A percentile compares a stretch with the other conserved stretches of the same genome.
These are phyloP conservation scores for Streptopelia turtur DNA, from an alignment of 2,797 vertebrate species.

Conservation along the genomic window DNA sequence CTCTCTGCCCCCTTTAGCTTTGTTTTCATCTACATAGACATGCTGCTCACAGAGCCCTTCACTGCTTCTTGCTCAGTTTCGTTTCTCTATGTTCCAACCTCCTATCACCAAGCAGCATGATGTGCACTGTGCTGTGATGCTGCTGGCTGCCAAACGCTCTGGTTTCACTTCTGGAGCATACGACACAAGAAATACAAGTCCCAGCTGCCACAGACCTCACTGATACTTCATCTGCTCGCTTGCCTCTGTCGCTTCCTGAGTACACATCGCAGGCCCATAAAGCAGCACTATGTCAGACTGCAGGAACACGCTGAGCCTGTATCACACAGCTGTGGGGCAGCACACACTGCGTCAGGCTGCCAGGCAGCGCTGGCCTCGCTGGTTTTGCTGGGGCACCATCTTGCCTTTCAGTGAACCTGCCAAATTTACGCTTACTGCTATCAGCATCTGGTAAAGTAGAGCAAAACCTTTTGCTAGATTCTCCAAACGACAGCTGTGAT, in stretches of 20 bases:
- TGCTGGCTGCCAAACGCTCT: background rate
- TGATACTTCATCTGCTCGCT: background rate
- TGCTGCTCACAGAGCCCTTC: background rate
- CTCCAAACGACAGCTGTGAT: background rate
- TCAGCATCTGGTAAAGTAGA: background rate
- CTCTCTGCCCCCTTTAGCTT: background rate
- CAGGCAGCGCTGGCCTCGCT: background rate
- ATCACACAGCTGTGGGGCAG: background rate
- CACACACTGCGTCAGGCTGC: fast-evolving
- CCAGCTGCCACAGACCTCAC: background rate
- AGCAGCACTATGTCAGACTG: background rate
- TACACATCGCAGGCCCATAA: fast-evolving
- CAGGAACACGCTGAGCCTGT: background rate
- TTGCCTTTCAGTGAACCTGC: background rate
- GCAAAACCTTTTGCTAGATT: background rate
- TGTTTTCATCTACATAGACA: fast-evolving
- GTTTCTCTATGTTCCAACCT: background rate
- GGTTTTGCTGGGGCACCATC: background rate
- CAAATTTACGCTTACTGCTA: background rate
- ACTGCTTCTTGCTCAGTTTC: background rate
- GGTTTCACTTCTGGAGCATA: background rate
- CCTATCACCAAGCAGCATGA: background rate
- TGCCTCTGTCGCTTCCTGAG: background rate
- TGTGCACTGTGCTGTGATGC: fast-evolving
- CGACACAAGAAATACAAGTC: background rate